Base-by-base conservation (phyloP, 1,140 invertebrate species). In the Plectrocnemia conspersa region DNA sequence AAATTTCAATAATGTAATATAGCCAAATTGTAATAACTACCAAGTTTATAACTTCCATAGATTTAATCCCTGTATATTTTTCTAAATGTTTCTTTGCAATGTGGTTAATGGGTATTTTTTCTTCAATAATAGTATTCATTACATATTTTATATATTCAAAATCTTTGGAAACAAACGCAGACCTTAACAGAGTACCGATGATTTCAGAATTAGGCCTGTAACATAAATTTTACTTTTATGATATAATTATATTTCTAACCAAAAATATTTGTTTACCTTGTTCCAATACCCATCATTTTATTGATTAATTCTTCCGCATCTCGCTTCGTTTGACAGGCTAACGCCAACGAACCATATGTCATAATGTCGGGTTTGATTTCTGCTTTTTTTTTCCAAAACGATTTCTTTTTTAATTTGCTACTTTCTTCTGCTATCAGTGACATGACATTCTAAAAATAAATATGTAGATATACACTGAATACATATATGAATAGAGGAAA, bases 331-430 rank as follows among this genome's bases (percentile, higher is more conserved):
- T 66, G 68, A 70, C 91, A 95, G 3, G 83, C 78, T 49, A 93
- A 64, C 2, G 92, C 86, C n/a, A 95, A 68, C 1, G 86, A 81
- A 22, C 90, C 91, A 77, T 88, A 95, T 1, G 92, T 93, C 36
- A 91, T 75, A 52, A 92, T 77, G 69, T 94, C 82, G 3, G 86
- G 82, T 32, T 72, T 70, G 11, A 91, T 64, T 47, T 74, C 71
- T 7, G 74, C 62, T 40, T 77, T 78, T 32, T 72, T 71, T 27
- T 68, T 66, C 1, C 65, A 52, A 40, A 65, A 68, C 54, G 64
- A 58, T 32, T 59, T 64, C 50, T 61, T 66, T 44, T 67, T 70
- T 54, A 42, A 32, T 53, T 64, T 70, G n/a, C n/a, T 66, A 27
- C 59, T 64, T 55, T 72, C 67, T 23, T 66, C 65, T 55, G 77